Base-by-base conservation (phyloP, 2,797 vertebrate genomes). In the Epinephelus awoara region DNA sequence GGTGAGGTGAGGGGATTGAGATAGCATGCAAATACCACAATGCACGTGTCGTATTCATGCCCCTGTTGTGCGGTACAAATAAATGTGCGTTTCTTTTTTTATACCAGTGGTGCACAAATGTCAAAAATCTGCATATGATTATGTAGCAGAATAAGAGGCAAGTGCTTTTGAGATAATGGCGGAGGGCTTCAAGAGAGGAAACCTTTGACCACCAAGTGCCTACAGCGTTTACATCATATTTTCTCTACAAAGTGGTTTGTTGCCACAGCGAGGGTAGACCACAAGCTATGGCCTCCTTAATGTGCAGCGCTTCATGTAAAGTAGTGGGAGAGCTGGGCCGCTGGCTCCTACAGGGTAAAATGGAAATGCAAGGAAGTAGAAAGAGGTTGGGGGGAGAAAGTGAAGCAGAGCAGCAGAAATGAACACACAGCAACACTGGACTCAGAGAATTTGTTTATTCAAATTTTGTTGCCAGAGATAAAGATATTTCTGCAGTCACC, bases 311-410 rank as follows among this genome's bases (percentile, higher is more conserved):
- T 75, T 76, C 46, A 67, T 88, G 79, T 76, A 72, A 86, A 82
- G 79, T 52, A 76, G 51, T 18, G 64, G 27, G 38, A 50, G 71
- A 78, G 76, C 49, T 67, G 55, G 64, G 61, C 77, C 69, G 63
- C 77, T 55, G 66, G 38, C 47, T 84, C 73, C 83, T 86, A 73
- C 76, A 65, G 82, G 83, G 79, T 5, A 38, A 59, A 80, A 84
- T 79, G 72, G 58, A 88, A 86, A 90, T 79, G 72, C 44, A 79
- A 66, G 4, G 21, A 51, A 63, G 15, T 63, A 67, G 80, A 78
- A 50, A 72, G 65, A 67, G 51, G 15, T 64, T 4, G 55, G 19
- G 12, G 44, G 25, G 68, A 57, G 73, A 68, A 52, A 50, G 49
- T 23, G 55, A 58, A 73, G 52, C 67, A 15, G 47, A 67, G 73